Evolutionary conservation across 2,888 invertebrate species (phyloP).

Genomic region (Cinara cedri): DNA sequence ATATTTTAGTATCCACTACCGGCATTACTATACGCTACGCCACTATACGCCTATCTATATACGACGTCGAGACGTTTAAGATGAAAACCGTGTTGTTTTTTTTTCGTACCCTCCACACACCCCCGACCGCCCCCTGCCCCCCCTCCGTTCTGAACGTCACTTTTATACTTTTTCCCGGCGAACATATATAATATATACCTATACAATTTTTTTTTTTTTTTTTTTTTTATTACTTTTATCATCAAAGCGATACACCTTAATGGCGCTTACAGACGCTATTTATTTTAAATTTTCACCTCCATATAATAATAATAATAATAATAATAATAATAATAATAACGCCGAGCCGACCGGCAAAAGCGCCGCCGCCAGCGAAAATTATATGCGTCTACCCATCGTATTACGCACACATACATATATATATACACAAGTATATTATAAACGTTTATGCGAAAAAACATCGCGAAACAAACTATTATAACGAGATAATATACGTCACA

Average conservation of each 20-base stretch:
- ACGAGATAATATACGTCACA: too few species aligned
- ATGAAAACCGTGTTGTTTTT: conserved; percentile 31
- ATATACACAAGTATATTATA: too few species aligned
- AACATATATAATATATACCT: neutral
- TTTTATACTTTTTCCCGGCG: conserved; percentile 33
- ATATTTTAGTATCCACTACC: conserved; percentile 34
- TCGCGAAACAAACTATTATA: too few species aligned
- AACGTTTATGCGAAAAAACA: too few species aligned
- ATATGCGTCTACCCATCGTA: neutral
- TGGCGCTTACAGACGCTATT: conserved; percentile 45
- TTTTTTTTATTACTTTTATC: conserved; percentile 55
- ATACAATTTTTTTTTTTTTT: neutral
- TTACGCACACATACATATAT: too few species aligned
- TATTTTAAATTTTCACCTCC: conserved; percentile 50
- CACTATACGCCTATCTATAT: too few species aligned
- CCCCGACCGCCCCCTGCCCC: too few species aligned
- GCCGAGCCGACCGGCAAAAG: neutral
- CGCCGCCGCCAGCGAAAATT: neutral
- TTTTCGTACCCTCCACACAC: too few species aligned
- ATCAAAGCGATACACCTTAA: conserved; percentile 48
- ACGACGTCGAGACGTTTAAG: conserved; percentile 23
- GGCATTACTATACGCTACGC: neutral
- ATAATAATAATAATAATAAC: conserved; percentile 20
- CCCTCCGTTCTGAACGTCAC: conserved; percentile 15
- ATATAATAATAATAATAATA: conserved; percentile 19